phyloP scores from a whole-genome alignment of 1,140 invertebrate species.

The Penaeus vannamei region DNA sequence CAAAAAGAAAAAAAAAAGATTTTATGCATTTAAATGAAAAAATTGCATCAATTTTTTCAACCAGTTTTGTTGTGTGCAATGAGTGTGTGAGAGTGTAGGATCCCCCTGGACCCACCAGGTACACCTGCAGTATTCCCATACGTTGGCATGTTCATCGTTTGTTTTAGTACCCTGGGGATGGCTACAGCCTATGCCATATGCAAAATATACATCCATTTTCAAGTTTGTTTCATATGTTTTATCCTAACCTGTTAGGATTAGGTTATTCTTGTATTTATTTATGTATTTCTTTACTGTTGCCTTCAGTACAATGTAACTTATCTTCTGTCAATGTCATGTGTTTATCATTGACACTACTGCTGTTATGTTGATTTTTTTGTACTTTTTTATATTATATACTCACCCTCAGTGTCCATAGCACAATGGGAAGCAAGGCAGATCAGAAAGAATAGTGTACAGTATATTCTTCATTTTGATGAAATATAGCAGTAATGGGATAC shows the following conservation, averaged over 20 bases:
- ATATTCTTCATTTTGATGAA: neutral
- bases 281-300: slow-evolving; percentile 39
- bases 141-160: slow-evolving; percentile 32
- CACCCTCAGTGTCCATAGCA: slow-evolving; percentile 56
- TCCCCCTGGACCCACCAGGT: slow-evolving; percentile 35
- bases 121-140: slow-evolving; percentile 48
- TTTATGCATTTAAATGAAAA: too few species aligned
- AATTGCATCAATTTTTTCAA: neutral
- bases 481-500: slow-evolving; percentile 14
- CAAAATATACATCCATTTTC: slow-evolving; percentile 45
- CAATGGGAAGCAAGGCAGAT: slow-evolving; percentile 59
- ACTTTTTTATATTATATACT: slow-evolving; percentile 60
- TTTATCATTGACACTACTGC: slow-evolving; percentile 47
- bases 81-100: slow-evolving; percentile 39
- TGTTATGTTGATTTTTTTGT: slow-evolving; percentile 56
- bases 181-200: slow-evolving; percentile 29
- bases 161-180: slow-evolving; percentile 35
- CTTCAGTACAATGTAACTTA: slow-evolving; percentile 43
- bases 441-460: slow-evolving; percentile 25
- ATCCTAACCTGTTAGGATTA: slow-evolving; percentile 36
- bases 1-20: too few species aligned
- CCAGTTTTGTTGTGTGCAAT: slow-evolving; percentile 14
- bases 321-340: slow-evolving; percentile 46
- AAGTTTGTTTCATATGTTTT: slow-evolving; percentile 28
- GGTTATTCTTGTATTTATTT: slow-evolving; percentile 51